Evolutionary conservation across 2,113 vertebrate genomes (phyloP), one percentile per base, ranked within the genome.

Genomic region (Aviceda subcristata): DNA sequence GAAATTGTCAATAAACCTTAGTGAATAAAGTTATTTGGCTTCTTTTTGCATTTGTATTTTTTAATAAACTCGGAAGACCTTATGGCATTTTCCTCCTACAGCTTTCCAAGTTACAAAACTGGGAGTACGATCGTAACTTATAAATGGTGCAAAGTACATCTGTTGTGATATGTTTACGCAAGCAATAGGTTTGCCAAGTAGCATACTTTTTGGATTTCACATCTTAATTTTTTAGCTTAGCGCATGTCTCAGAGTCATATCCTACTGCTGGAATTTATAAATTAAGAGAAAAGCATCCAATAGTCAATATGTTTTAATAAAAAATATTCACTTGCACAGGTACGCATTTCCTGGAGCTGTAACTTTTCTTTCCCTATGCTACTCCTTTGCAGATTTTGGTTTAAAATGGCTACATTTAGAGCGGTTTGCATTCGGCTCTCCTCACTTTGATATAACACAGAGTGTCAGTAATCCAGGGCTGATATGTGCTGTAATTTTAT

Each of bases 111-210:
- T 88, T 5, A 4, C 43, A 30, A 32, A 38, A 1, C 26, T 43
- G 79, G 51, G 11, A 29, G 20, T 11, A 7, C 1, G 43, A 7
- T 2, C 8, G 5, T 38, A 32, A 3, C 5, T 26, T 11, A 13
- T 29, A 4, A 11, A 1, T 1, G 57, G 29, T 55, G 63, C 41
- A 26, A 26, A 57, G 50, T 18, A 1, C 27, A 8, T 39, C 7
- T 12, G 34, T 2, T 29, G 24, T 30, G 79, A 5, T 16, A 0
- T 1, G 27, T 32, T 36, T 38, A 14, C 3, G 11, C 62, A 18
- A 34, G 50, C 74, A 36, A 29, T 7, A 24, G n/a, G 17, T 77
- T 92, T 71, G 66, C 82, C 59, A 69, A 30, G 63, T 12, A 45
- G 48, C 27, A 21, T 26, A 9, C 1, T 3, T 15, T 68, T 84